Base-by-base conservation (phyloP, 2,888 invertebrate genomes). In the Aphidius colemani region DNA sequence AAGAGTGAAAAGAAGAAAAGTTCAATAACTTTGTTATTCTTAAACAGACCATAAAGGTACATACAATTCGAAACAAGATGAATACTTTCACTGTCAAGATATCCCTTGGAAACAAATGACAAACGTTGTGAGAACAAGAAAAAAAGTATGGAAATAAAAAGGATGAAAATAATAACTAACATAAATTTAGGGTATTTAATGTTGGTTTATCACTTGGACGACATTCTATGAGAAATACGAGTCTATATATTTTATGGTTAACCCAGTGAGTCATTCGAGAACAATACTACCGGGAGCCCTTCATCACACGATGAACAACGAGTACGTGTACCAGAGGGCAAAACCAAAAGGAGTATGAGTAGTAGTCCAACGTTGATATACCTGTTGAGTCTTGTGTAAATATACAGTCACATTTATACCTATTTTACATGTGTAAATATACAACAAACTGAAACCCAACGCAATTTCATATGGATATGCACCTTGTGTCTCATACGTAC, bases 281-380 rank as follows among this genome's bases (percentile, higher is more conserved):
- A 75, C 75, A 73, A 77, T 73, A 75, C 74, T 75, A 70, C 71
- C 74, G 71, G 73, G 74, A 78, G 77, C 80, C 79, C 79, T 79
- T 76, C 74, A 74, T 78, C 74, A 73, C 70, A 44, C 66, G 64
- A 56, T 64, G 66, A 59, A 61, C 63, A 61, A 59, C 64, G 65
- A 68, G 70, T 66, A 72, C 69, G 67, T 70, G 58, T 63, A 63
- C 66, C 66, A 65, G 44, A 57, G 56, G 46, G 56, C 46, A 57
- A 30, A 57, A 57, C 7, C 45, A 57, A 30, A 18, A 13, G 56
- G 59, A 48, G 51, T 61, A 56, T 61, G 50, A 58, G 57, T 62
- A 55, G 39, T 39, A 51, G 48, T 59, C 53, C 48, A 30, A 30
- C 30, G 30, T 30, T 30, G 30, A 30, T 30, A 59, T 69, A 69